Percentiles rank a stretch among this genome's conserved stretches.
Conservation (phyloP, 1,140 invertebrate species). For the Glossosoma conforme region DNA sequence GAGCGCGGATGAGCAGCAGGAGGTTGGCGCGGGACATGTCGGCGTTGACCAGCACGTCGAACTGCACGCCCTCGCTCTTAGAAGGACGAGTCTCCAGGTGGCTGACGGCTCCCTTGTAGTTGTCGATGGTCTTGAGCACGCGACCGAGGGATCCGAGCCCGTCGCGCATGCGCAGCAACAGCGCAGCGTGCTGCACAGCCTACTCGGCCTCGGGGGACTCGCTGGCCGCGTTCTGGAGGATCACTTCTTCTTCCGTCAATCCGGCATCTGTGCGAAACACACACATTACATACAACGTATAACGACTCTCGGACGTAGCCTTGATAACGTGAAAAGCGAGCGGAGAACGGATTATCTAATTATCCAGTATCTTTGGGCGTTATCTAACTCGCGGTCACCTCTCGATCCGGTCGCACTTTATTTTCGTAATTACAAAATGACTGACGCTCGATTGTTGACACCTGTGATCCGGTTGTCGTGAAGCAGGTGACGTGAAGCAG, state of each 20-base stretch:
- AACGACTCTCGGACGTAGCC: constrained; percentile 7
- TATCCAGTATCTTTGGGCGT: constrained; percentile 6
- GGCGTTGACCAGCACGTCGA: constrained; percentile 82
- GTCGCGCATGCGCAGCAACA: constrained; percentile 80
- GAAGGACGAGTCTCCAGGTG: constrained; percentile 88
- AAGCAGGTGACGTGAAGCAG: too few species aligned
- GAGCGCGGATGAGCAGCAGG: constrained; percentile 72
- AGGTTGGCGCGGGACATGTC: constrained; percentile 77
- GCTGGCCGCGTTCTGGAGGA: constrained; percentile 71
- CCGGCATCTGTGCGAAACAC: constrained; percentile 59
- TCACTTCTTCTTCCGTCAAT: constrained; percentile 84
- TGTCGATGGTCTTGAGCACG: constrained; percentile 88
- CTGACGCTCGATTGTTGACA: too few species aligned
- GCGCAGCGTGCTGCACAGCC: constrained; percentile 65
- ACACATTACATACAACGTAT: too few species aligned
- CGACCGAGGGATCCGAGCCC: constrained; percentile 79
- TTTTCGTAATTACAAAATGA: too few species aligned
- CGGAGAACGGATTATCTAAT: constrained; percentile 8
- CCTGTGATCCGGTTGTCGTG: too few species aligned
- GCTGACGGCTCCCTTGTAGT: constrained; percentile 77
- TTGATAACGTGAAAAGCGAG: constrained; percentile 5
- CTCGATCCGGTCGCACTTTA: too few species aligned
- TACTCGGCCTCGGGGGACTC: constrained; percentile 71
- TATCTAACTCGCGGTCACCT: constrained; percentile 10
- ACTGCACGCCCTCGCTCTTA: constrained; percentile 63